phyloP scores from a whole-genome alignment of 2,888 invertebrate species.

The Temnothorax rugatulus region DNA sequence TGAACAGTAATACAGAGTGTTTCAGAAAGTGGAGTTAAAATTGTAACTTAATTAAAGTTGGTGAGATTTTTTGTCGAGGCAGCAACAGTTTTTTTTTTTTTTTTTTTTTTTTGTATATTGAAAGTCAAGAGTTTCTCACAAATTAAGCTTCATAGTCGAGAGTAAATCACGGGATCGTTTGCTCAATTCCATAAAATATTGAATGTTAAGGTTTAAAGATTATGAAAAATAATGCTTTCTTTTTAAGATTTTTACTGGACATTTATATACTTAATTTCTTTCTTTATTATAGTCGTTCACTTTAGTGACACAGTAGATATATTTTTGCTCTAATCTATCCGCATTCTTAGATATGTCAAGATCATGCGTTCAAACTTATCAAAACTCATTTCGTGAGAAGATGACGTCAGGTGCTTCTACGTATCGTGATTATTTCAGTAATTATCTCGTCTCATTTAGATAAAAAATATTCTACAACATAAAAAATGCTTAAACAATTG shows the following conservation, averaged over 20 bases:
- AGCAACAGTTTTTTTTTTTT: not conserved
- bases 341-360: not conserved
- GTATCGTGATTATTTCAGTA: not conserved
- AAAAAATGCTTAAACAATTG: too few relatives aligned
- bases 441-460: not conserved
- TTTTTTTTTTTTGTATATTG: not conserved
- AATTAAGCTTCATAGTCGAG: not conserved
- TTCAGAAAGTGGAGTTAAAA: not conserved
- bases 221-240: not conserved
- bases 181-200: not conserved
- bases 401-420: conserved; percentile 13
- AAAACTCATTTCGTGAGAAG: not conserved
- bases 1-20: not conserved
- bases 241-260: not conserved
- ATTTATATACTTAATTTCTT: not conserved
- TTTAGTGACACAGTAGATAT: not conserved
- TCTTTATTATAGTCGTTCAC: not conserved
- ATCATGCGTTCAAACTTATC: not conserved
- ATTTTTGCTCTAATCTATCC: not conserved
- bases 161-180: not conserved
- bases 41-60: not conserved
- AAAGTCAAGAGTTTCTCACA: not conserved
- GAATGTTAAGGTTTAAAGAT: not conserved
- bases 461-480: not conserved
- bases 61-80: not conserved